phyloP scores from a whole-genome alignment of 2,797 vertebrate genomes.

The Eulemur mongoz region DNA sequence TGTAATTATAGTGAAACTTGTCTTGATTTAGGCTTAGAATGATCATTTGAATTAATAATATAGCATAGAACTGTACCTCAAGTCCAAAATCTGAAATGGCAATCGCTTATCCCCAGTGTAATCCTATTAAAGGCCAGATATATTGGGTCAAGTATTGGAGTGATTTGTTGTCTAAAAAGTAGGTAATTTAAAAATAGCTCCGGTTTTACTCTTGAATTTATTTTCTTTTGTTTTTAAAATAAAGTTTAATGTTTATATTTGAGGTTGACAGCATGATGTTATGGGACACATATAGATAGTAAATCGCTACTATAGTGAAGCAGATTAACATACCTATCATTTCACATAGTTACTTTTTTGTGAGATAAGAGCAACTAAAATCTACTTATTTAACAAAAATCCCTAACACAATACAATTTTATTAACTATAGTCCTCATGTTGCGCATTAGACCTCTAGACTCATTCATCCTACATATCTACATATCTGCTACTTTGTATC shows the following conservation, averaged over 20 bases:
- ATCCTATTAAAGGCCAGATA: background rate
- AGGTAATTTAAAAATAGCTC: background rate
- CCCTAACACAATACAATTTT: too few species aligned
- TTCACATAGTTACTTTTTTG: too few species aligned
- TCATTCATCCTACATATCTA: too few species aligned
- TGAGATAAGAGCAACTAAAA: too few species aligned
- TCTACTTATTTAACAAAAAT: too few species aligned
- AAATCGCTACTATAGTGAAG: too few species aligned
- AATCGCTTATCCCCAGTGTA: background rate
- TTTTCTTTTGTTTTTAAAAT: background rate
- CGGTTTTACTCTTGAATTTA: background rate
- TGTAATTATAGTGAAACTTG: background rate
- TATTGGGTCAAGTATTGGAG: background rate
- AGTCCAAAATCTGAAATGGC: background rate
- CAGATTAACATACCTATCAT: too few species aligned
- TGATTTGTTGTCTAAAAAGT: background rate
- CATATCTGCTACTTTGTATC: too few species aligned
- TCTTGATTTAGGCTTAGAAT: background rate
- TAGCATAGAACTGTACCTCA: background rate
- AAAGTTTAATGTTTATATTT: background rate
- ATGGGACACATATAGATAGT: too few species aligned
- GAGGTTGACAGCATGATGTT: background rate
- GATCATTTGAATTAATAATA: background rate
- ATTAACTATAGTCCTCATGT: too few species aligned
- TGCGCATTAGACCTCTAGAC: too few species aligned